phyloP scores from a whole-genome alignment of 1,140 invertebrate genomes.

The Tyrophagus putrescentiae region DNA sequence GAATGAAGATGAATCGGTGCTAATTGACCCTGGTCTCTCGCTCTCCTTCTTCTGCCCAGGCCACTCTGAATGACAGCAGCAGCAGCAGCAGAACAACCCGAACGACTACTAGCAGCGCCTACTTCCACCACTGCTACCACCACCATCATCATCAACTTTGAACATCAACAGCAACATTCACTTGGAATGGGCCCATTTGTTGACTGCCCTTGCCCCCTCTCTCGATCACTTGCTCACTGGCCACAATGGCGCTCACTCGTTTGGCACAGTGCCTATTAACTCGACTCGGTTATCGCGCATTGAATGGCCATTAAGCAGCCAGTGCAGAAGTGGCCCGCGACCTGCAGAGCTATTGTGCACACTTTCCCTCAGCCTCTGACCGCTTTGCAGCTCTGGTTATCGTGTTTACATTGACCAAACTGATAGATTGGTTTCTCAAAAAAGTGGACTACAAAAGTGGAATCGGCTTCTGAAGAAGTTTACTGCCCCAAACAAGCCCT shows the following conservation, averaged over 20 bases:
- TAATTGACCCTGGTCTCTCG: conserved; percentile 9
- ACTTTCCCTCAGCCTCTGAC: background rate
- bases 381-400: too few relatives aligned
- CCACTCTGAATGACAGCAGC: background rate
- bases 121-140: background rate
- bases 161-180: background rate
- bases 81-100: background rate
- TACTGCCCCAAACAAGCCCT: background rate
- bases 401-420: conserved; percentile 9
- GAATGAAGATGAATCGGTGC: conserved; percentile 19
- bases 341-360: background rate
- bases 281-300: too few relatives aligned
- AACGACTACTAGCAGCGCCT: background rate
- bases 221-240: too few relatives aligned
- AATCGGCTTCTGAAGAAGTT: background rate
- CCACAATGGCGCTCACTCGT: too few relatives aligned
- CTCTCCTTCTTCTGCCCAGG: background rate
- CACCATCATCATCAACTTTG: background rate
- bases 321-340: too few relatives aligned
- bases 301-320: too few relatives aligned
- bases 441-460: background rate
- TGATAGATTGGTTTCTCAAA: background rate
- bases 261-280: too few relatives aligned
- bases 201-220: too few relatives aligned
- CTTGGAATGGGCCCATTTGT: background rate